Base-by-base conservation (phyloP, 2,888 invertebrate species). In the Drosophila ustulata region DNA sequence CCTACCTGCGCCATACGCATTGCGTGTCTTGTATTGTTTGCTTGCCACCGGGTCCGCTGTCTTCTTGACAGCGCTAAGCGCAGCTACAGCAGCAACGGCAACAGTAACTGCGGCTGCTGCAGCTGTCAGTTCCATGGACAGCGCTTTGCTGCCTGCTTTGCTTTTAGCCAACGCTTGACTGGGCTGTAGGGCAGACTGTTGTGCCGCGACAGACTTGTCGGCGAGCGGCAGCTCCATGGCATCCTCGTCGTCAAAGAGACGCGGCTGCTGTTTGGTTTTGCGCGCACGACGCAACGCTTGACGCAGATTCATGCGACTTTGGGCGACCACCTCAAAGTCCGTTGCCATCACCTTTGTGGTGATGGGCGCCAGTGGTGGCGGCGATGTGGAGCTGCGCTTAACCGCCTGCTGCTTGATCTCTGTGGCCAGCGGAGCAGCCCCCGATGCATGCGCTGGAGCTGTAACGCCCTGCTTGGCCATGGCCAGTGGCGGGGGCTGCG, bases 231-330 rank as follows among this genome's bases (percentile, higher is more conserved):
- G 43, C 56, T 80, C 83, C 9, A 84, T 3, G 9, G 47, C 53
- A 34, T 81, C 80, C 25, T 85, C 87, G 2, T 84, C 87, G 45
- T 82, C 80, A 43, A 75, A 71, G 0, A 66, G 18, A 3, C 84
- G 75, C 0, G 87, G 84, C n/a, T 84, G 79, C 11, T 84, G 85
- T 46, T 85, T 85, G 4, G 85, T 84, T 39, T 87, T 91, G 13
- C 89, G 88, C 0, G 92, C 92, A 25, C 92, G 90, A 23, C 88
- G 91, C 18, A 92, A 57, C 0, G 91, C 92, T 63, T 91, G 88
- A 1, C 90, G 84, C 34, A 92, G 75, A 84, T 92, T 92, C 73
- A 90, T 66, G 2, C 92, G 90, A 62, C 92, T 91, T 71, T 88
- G 90, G 4, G 90, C 90, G 45, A 88, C 87, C 6, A 32, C 56